Conservation (phyloP, 2,888 invertebrate species). For the Auanema freiburgensis region DNA sequence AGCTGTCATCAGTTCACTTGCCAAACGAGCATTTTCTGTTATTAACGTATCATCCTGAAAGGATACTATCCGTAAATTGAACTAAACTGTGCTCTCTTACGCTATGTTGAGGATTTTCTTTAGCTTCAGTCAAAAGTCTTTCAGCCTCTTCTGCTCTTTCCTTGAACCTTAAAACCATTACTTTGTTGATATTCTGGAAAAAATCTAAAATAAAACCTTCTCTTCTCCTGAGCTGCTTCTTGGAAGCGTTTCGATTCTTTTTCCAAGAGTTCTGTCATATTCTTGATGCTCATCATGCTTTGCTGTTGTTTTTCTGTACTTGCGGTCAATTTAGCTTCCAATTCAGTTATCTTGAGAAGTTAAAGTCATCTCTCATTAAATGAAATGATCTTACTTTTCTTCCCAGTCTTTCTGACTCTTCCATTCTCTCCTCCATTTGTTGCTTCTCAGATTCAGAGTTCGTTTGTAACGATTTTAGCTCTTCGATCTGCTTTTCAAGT, state of each 20-base stretch:
- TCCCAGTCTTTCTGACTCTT: constrained; percentile 19
- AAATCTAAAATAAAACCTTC: neutral
- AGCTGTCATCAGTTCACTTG: constrained; percentile 46
- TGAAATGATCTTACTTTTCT: no score
- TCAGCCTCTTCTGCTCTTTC: constrained; percentile 1
- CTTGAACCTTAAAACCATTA: no score
- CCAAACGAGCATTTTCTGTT: constrained; percentile 50
- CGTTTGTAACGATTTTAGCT: constrained; percentile 6
- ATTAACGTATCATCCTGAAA: constrained; percentile 24
- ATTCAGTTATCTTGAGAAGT: neutral
- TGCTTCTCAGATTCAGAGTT: constrained; percentile 12
- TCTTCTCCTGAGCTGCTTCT: constrained; percentile 28
- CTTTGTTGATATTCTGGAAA: no score
- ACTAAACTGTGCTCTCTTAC: no score
- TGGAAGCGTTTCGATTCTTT: constrained; percentile 36
- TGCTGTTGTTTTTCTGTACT: neutral
- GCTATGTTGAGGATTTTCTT: no score
- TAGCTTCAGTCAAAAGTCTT: constrained; percentile 2
- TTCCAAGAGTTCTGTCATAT: constrained; percentile 28
- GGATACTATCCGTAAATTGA: no score
- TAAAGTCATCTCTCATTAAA: no score
- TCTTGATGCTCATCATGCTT: constrained; percentile 8
- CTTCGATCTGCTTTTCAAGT: constrained; percentile 17
- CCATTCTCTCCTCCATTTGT: constrained; percentile 20
- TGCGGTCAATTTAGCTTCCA: neutral